Evolutionary conservation across 2,797 vertebrate genomes (phyloP), one percentile per base, ranked within the genome.

Genomic region (Chlorospingus flavigularis): DNA sequence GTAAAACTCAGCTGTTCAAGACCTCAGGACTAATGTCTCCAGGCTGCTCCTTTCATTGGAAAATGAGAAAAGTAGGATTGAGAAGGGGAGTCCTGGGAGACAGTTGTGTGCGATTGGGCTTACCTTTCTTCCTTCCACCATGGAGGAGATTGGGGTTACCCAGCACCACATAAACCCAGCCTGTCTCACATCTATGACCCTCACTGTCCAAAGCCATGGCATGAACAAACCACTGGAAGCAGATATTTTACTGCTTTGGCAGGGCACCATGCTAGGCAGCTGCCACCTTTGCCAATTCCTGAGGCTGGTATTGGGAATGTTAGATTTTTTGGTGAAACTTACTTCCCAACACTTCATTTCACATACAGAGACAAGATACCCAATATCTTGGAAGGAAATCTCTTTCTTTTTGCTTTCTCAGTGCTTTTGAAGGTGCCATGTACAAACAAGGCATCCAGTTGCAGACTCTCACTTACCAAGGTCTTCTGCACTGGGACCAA

Each of bases 241-340:
- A 63, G 45, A 42, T 65, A 3, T 4, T 65, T 72, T 42, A 61
- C 58, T 87, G 42, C 53, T 45, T 53, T 75, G 74, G 18, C 31
- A 78, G 28, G 40, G 12, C 37, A 71, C 23, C 47, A 6, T 30
- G 3, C 23, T 71, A 61, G 54, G 33, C 33, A 50, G 35, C 17
- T 54, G 31, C 11, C 0, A 1, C 12, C 39, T 76, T 48, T 72
- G 33, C 8, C 0, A 0, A 14, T 48, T 91, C n/a, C 48, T 65
- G n/a, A 70, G 58, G 28, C n/a, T 72, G 26, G 4, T 68, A 33
- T 17, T 73, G 25, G 35, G 25, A 87, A 66, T 2, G 2, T 26
- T 31, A 28, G 5, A 40, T 11, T 47, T 83, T 93, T 70, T 48
- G 9, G 24, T 51, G 35, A 37, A 20, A 37, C 51, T 76, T 87